Evolutionary conservation across 1,140 invertebrate species (phyloP).

Genomic region (Agrypnia vestita): DNA sequence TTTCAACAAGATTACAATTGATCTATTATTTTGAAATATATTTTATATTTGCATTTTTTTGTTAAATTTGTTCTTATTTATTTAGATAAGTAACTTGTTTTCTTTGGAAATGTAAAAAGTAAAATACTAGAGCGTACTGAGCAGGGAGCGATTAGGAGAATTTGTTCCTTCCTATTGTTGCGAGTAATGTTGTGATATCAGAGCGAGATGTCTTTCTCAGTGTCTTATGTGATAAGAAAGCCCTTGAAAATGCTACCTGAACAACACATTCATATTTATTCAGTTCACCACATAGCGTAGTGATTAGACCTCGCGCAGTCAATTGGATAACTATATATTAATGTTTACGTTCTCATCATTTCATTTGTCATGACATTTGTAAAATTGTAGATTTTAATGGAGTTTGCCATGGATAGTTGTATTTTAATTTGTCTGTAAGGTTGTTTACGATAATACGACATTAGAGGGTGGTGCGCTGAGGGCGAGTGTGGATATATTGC

Average conservation of each 20-base stretch:
- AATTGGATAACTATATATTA: constrained; percentile 18
- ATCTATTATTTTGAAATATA: constrained; percentile 31
- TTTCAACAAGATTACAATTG: constrained; percentile 2
- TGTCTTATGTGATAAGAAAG: constrained; percentile 58
- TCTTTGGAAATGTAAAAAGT: constrained; percentile 23
- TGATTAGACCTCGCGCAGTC: constrained; percentile 15
- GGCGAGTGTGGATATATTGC: neutral
- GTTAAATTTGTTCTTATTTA: constrained; percentile 56
- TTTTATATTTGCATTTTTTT: constrained; percentile 43
- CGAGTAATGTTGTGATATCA: constrained; percentile 55
- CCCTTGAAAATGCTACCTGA: constrained; percentile 54
- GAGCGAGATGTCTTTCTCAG: constrained; percentile 50
- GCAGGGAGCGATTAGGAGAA: neutral
- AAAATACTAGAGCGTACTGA: neutral
- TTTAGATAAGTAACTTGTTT: constrained; percentile 36
- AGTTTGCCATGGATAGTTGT: constrained; percentile 41
- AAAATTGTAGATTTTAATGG: constrained; percentile 25
- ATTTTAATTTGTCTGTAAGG: constrained; percentile 37
- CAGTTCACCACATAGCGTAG: neutral
- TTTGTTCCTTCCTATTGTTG: constrained; percentile 14
- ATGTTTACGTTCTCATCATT: constrained; percentile 37
- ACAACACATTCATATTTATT: neutral
- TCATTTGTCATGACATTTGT: constrained; percentile 44
- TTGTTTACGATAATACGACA: constrained; percentile 20
- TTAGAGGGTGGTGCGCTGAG: neutral